phyloP scores from a whole-genome alignment of 2,888 invertebrate species.

The Tricholauxania praeusta region DNA sequence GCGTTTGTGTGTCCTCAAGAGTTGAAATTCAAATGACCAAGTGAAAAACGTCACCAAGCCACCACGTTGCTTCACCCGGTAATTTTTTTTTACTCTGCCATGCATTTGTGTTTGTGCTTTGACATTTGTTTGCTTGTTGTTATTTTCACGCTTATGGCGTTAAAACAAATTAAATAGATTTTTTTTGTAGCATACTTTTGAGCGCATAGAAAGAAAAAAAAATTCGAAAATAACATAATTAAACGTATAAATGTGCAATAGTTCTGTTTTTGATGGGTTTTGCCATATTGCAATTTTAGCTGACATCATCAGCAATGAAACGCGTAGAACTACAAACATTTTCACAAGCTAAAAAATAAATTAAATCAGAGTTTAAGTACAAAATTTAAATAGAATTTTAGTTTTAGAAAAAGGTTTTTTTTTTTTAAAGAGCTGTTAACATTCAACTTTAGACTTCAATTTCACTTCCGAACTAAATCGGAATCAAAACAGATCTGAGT shows the following conservation, averaged over 20 bases:
- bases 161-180: slow-evolving; percentile 10
- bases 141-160: not conserved
- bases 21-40: too few relatives aligned
- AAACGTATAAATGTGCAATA: not conserved
- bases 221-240: not conserved
- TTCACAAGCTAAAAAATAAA: not conserved
- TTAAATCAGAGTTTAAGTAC: too few relatives aligned
- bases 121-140: not conserved
- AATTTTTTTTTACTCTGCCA: not conserved
- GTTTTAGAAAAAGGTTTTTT: too few relatives aligned
- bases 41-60: not conserved
- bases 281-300: not conserved
- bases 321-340: not conserved
- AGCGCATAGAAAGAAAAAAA: not conserved
- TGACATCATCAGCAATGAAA: not conserved
- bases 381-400: too few relatives aligned
- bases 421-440: too few relatives aligned
- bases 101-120: not conserved
- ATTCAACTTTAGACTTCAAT: too few relatives aligned
- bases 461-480: too few relatives aligned
- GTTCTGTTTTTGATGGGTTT: not conserved
- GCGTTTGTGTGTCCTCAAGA: not conserved
- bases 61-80: not conserved
- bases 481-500: too few relatives aligned
- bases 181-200: not conserved